Evolutionary conservation across 2,888 invertebrate genomes (phyloP).

Genomic region (Drosophila antonietae): DNA sequence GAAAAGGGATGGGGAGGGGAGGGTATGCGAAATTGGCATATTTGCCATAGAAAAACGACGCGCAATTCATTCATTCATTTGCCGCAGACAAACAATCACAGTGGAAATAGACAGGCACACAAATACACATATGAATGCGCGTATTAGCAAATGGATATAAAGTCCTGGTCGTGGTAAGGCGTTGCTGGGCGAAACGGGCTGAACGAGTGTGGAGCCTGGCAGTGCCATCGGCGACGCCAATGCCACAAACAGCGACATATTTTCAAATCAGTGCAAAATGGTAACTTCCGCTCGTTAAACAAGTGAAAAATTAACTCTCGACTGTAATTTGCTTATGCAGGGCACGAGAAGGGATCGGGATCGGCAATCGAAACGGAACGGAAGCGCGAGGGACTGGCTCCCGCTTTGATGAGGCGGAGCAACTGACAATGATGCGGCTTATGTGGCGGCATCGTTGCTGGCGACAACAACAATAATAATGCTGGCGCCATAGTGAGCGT

Average conservation of each 20-base stretch:
- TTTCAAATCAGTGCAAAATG: conserved; percentile 83
- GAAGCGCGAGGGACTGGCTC: conserved; percentile 8
- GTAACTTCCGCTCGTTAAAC: conserved; percentile 84
- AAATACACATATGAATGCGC: conserved; percentile 69
- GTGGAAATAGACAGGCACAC: conserved; percentile 55
- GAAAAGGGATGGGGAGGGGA: background rate
- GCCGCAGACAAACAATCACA: conserved; percentile 76
- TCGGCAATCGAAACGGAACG: conserved; percentile 12
- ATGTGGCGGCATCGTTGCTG: conserved; percentile 57
- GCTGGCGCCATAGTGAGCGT: conserved; percentile 82
- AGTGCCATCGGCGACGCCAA: conserved; percentile 67
- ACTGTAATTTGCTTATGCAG: conserved; percentile 75
- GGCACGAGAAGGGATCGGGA: conserved; percentile 35
- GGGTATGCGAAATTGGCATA: conserved; percentile 68
- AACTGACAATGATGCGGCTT: conserved; percentile 78
- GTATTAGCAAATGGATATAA: conserved; percentile 70
- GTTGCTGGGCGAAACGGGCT: conserved; percentile 28
- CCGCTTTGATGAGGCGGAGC: conserved; percentile 54
- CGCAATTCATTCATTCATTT: conserved; percentile 75
- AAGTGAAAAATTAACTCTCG: conserved; percentile 83
- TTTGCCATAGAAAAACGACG: conserved; percentile 69
- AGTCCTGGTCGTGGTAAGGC: conserved; percentile 6
- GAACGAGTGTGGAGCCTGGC: conserved; percentile 12
- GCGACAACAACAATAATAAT: conserved; percentile 67
- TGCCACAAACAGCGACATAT: conserved; percentile 80